phyloP scores from a whole-genome alignment of 2,888 invertebrate genomes.

The Thymelicus lineola region DNA sequence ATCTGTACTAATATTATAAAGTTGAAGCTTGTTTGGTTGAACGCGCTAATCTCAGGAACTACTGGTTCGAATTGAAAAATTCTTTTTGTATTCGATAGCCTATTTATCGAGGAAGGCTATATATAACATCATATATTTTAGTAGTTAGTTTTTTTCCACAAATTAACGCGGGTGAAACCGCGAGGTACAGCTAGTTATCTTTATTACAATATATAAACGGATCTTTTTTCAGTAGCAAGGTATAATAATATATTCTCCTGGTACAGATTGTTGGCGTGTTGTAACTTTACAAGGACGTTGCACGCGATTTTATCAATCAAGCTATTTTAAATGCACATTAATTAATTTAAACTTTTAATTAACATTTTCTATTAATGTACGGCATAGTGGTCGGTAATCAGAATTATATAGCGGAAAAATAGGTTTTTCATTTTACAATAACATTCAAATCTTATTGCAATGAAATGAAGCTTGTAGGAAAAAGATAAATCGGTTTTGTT shows the following conservation, averaged over 20 bases:
- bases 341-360: slow-evolving; percentile 25
- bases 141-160: too few relatives aligned
- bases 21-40: too few relatives aligned
- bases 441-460: background rate
- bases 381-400: background rate
- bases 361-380: background rate
- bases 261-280: slow-evolving; percentile 24
- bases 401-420: background rate
- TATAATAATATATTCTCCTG: background rate
- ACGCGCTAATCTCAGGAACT: too few relatives aligned
- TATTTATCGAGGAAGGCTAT: too few relatives aligned
- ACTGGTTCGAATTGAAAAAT: too few relatives aligned
- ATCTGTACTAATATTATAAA: too few relatives aligned
- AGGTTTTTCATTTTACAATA: background rate
- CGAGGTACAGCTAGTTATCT: too few relatives aligned
- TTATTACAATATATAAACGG: background rate
- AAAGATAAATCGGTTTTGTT: background rate
- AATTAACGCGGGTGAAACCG: too few relatives aligned
- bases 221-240: background rate
- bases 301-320: slow-evolving; percentile 32
- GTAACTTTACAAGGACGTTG: slow-evolving; percentile 21
- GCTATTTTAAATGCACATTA: slow-evolving; percentile 34
- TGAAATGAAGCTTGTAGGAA: background rate
- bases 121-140: too few relatives aligned
- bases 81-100: too few relatives aligned